A percentile compares a stretch with the other conserved stretches of the same genome.
These are phyloP conservation scores for Leptosomus discolor DNA, from an alignment of 2,113 vertebrate genomes.

Conservation along the genomic window DNA sequence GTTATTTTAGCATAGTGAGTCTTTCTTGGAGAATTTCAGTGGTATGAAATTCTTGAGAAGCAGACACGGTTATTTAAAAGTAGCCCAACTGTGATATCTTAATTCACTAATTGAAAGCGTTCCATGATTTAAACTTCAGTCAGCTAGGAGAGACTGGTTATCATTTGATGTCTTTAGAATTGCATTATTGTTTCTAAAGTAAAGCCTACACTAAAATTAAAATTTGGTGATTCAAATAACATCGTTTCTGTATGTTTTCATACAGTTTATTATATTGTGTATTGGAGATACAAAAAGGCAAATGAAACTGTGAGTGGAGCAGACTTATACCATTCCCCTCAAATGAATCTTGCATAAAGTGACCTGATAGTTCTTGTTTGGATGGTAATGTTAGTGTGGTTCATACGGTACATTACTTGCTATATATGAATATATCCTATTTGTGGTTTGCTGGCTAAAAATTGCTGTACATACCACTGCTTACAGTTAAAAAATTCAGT, in stretches of 20 bases:
- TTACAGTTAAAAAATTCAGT: not conserved
- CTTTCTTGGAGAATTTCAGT: not conserved
- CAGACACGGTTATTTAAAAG: slow-evolving; percentile 27
- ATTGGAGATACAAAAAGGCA: not conserved
- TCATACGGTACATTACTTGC: not conserved
- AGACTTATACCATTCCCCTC: not conserved
- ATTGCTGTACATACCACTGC: not conserved
- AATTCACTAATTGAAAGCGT: not conserved
- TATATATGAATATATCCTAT: not conserved
- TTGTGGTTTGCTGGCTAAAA: not conserved
- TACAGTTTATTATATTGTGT: not conserved
- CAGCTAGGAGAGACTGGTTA: slow-evolving; percentile 13
- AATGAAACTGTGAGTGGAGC: not conserved
- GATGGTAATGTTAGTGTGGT: not conserved
- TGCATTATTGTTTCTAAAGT: not conserved
- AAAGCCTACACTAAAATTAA: not conserved
- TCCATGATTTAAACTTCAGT: not conserved
- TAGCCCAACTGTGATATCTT: slow-evolving; percentile 10
- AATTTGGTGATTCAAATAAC: not conserved
- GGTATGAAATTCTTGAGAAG: not conserved
- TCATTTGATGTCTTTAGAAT: not conserved
- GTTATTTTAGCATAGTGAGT: not conserved
- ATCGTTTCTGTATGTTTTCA: not conserved
- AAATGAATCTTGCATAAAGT: not conserved
- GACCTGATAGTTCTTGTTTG: not conserved